Conservation (phyloP, 2,113 vertebrate genomes). For the Mus spicilegus region DNA sequence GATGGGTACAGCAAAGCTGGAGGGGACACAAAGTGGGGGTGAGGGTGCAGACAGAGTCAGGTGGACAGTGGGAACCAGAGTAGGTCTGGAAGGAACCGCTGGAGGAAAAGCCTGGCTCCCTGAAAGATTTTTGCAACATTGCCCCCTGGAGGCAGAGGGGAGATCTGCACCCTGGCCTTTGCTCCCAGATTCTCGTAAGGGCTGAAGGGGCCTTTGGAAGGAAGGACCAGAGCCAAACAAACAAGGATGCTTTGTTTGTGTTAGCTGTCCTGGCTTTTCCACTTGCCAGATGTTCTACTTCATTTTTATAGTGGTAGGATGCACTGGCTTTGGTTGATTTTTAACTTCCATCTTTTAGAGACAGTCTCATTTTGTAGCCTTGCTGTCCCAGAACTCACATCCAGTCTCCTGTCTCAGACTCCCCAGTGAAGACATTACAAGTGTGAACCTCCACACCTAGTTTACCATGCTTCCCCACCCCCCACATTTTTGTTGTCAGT, state of each 20-base stretch:
- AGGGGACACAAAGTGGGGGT: neutral
- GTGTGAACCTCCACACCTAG: too few relatives aligned
- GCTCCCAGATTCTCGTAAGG: neutral
- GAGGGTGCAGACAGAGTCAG: too few relatives aligned
- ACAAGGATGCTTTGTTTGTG: neutral
- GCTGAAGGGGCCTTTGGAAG: neutral
- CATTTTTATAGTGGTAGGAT: neutral
- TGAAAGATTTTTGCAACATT: conserved; percentile 64
- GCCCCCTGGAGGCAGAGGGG: conserved; percentile 60
- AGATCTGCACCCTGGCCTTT: neutral
- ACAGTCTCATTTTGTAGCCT: neutral
- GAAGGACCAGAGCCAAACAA: neutral
- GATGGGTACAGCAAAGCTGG: neutral
- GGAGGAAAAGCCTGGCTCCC: neutral
- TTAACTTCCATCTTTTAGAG: neutral
- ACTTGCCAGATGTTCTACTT: neutral
- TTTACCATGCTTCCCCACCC: too few relatives aligned
- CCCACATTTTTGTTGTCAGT: neutral
- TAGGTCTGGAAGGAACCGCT: too few relatives aligned
- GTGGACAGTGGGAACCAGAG: neutral
- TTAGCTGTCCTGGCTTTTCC: neutral
- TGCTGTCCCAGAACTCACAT: neutral
- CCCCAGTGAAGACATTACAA: neutral
- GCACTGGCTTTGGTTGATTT: neutral
- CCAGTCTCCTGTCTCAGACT: neutral